phyloP scores from a whole-genome alignment of 2,113 vertebrate genomes.

The Zosterops pallidus region DNA sequence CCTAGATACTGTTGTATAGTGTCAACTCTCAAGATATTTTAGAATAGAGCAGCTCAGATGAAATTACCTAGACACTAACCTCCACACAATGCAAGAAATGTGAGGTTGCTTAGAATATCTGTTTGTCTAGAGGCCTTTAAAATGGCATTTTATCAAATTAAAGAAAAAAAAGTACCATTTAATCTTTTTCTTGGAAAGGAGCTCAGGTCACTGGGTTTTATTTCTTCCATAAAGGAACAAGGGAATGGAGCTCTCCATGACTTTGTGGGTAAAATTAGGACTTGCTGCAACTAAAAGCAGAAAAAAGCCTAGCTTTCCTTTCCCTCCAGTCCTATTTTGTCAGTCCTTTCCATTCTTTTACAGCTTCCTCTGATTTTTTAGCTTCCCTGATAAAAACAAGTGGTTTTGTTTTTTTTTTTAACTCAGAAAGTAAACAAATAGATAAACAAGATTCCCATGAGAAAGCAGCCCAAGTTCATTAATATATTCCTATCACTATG shows the following conservation, averaged over 20 bases:
- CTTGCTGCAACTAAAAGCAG: neutral
- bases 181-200: neutral
- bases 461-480: neutral
- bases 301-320: neutral
- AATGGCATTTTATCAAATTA: neutral
- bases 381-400: neutral
- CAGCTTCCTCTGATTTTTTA: neutral
- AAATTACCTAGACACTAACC: neutral
- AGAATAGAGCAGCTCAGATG: neutral
- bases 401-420: fast-evolving
- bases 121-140: neutral
- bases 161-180: neutral
- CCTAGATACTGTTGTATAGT: neutral
- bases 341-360: neutral
- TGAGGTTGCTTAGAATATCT: neutral
- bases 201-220: neutral
- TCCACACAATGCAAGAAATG: neutral
- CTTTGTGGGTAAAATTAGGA: neutral
- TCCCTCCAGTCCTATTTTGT: neutral
- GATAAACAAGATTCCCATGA: neutral
- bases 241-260: neutral
- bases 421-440: neutral
- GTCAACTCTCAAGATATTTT: neutral
- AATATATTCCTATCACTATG: neutral
- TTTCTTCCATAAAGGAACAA: neutral